phyloP scores from a whole-genome alignment of 2,888 invertebrate genomes.

The Hyposoter didymator region DNA sequence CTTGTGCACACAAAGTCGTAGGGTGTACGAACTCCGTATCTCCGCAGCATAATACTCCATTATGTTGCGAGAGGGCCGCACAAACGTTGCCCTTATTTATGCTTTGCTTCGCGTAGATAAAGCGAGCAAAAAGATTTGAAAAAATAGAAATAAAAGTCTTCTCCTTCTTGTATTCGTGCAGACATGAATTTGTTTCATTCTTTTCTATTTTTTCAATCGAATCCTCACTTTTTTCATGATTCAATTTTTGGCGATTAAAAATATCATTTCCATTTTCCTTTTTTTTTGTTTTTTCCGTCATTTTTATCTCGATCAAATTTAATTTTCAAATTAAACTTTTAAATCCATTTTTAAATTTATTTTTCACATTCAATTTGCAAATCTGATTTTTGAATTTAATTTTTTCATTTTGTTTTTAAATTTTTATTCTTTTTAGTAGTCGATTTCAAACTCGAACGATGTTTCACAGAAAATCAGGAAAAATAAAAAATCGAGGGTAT shows the following conservation, averaged over 20 bases:
- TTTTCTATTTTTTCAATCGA: neutral
- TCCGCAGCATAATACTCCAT: conserved; percentile 81
- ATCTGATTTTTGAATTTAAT: too few relatives aligned
- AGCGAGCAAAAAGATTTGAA: conserved; percentile 73
- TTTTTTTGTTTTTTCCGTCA: neutral
- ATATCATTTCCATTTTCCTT: neutral
- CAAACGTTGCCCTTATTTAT: conserved; percentile 81
- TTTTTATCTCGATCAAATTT: too few relatives aligned
- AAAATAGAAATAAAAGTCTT: conserved; percentile 49
- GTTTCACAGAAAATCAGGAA: too few relatives aligned
- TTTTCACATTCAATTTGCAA: too few relatives aligned
- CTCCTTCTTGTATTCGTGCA: neutral
- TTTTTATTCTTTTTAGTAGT: too few relatives aligned
- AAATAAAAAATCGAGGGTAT: too few relatives aligned
- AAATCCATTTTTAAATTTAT: too few relatives aligned
- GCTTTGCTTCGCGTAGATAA: conserved; percentile 77
- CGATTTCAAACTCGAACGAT: too few relatives aligned
- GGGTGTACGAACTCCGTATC: conserved; percentile 76
- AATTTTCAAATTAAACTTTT: too few relatives aligned
- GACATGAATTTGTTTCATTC: neutral
- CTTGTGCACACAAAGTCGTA: conserved; percentile 78
- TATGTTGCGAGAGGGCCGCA: conserved; percentile 79
- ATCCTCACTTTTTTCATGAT: neutral
- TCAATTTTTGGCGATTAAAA: neutral
- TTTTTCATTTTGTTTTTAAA: too few relatives aligned